These are phyloP conservation scores for Nipponia nippon DNA, from an alignment of 2,113 vertebrate species.

Conservation along the genomic window DNA sequence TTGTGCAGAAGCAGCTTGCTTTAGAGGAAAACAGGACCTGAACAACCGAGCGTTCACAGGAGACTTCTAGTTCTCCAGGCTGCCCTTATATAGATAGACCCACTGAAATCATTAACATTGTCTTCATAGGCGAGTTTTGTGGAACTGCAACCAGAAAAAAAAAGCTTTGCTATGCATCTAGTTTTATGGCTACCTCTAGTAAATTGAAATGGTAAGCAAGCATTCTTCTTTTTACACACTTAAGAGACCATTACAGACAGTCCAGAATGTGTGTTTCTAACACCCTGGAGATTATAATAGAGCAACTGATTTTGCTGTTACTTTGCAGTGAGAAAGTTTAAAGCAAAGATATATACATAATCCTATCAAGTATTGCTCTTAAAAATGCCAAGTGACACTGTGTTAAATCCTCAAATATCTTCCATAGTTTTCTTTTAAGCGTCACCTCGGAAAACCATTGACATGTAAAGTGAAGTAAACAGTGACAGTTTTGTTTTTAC, in stretches of 20 bases:
- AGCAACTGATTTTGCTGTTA: background rate
- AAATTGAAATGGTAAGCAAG: background rate
- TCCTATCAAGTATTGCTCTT: background rate
- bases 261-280: background rate
- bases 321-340: background rate
- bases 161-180: too few species aligned
- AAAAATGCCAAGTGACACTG: background rate
- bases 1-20: background rate
- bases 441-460: background rate
- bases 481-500: background rate
- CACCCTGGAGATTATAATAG: background rate
- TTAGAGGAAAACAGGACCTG: background rate
- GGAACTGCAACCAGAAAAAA: background rate
- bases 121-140: background rate
- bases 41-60: background rate
- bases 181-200: background rate
- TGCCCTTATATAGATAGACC: background rate
- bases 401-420: background rate
- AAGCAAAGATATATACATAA: background rate
- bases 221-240: background rate
- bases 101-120: background rate
- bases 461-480: background rate
- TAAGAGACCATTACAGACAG: background rate
- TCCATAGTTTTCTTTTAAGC: background rate
- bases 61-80: background rate